Evolutionary conservation across 2,797 vertebrate species (phyloP).

Genomic region (Anguilla megastoma): DNA sequence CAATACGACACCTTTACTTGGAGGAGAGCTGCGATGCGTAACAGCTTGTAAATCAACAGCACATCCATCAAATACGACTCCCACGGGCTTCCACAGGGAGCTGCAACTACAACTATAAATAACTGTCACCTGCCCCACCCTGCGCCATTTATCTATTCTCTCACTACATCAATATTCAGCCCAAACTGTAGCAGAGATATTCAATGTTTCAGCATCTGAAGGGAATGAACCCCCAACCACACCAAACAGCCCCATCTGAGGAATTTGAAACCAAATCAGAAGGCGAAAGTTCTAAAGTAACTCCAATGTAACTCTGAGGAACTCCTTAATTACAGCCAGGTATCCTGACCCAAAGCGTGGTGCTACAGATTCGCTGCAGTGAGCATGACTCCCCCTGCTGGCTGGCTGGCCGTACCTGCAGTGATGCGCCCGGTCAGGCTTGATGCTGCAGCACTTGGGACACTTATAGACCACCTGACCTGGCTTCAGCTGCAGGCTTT

Average conservation of each 20-base stretch:
- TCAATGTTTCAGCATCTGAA: background rate
- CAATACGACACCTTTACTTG: slow-evolving; percentile 7
- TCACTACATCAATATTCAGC: background rate
- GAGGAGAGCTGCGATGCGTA: background rate
- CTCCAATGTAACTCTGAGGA: background rate
- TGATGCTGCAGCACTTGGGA: slow-evolving; percentile 99
- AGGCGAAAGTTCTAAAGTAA: background rate
- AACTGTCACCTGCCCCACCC: background rate
- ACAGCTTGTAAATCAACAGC: background rate
- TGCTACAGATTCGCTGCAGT: background rate
- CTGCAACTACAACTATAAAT: background rate
- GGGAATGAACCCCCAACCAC: background rate
- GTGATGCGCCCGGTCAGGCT: slow-evolving; percentile 94
- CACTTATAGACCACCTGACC: slow-evolving; percentile 99
- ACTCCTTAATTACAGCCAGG: background rate
- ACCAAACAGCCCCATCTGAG: background rate
- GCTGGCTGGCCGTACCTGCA: slow-evolving; percentile 73
- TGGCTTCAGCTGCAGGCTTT: slow-evolving; percentile 95
- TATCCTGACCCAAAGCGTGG: background rate
- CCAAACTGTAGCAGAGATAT: background rate
- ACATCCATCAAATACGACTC: background rate
- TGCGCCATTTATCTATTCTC: background rate
- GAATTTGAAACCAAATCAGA: background rate
- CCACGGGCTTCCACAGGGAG: background rate
- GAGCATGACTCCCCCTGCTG: background rate